Evolutionary conservation across 2,888 invertebrate genomes (phyloP).

Genomic region (Scaptomyza caliginosa): DNA sequence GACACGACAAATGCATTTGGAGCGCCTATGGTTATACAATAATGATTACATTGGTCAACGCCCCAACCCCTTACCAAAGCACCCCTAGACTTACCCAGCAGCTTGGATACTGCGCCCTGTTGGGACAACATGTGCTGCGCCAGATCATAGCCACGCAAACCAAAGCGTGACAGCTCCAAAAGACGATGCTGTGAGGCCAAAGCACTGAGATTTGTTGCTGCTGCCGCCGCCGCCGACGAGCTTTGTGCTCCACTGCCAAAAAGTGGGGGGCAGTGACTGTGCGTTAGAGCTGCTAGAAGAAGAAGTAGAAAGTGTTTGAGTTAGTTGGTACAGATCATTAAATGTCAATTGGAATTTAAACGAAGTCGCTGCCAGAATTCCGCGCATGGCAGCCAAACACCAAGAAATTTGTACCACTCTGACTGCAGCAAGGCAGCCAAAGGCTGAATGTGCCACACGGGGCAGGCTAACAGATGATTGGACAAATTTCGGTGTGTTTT

Average conservation of each 20-base stretch:
- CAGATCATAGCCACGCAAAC: constrained; percentile 94
- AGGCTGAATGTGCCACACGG: too few species aligned
- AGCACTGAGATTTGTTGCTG: constrained; percentile 87
- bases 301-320: background rate
- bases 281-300: constrained; percentile 60
- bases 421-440: too few species aligned
- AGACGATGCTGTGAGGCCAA: constrained; percentile 91
- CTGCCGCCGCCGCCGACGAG: constrained; percentile 28
- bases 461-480: constrained; percentile 47
- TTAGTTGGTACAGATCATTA: constrained; percentile 59
- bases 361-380: constrained; percentile 82
- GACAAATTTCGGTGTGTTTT: constrained; percentile 76
- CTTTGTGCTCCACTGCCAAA: constrained; percentile 53
- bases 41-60: constrained; percentile 64
- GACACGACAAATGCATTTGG: constrained; percentile 74
- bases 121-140: constrained; percentile 95
- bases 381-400: constrained; percentile 74
- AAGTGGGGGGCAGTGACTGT: constrained; percentile 78
- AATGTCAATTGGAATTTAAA: constrained; percentile 83
- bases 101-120: constrained; percentile 95
- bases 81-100: constrained; percentile 89
- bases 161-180: constrained; percentile 91
- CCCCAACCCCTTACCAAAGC: background rate
- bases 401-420: constrained; percentile 77
- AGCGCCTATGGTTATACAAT: constrained; percentile 65